Conservation (phyloP, 2,888 invertebrate genomes). For the Linnaemya vulpina region DNA sequence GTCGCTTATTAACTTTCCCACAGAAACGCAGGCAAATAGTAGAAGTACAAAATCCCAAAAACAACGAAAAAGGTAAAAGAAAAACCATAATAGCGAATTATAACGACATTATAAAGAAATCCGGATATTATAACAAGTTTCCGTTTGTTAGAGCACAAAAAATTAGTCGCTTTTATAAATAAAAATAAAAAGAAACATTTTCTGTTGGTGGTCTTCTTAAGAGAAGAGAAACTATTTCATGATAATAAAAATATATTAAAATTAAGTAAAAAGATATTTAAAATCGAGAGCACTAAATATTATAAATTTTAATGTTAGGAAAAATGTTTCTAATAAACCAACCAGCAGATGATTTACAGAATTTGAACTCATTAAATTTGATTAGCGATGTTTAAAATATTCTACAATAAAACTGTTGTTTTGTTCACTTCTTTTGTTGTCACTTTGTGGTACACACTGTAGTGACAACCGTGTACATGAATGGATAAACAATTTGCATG, state of each 20-base stretch:
- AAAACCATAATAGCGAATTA: slow-evolving; percentile 36
- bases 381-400: no score
- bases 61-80: slow-evolving; percentile 9
- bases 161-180: slow-evolving; percentile 14
- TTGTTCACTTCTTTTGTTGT: no score
- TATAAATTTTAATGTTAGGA: no score
- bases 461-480: no score
- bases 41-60: not conserved
- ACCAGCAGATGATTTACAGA: no score
- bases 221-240: not conserved
- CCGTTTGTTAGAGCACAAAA: slow-evolving; percentile 34
- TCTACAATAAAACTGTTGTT: no score
- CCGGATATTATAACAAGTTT: slow-evolving; percentile 68
- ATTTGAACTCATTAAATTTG: no score
- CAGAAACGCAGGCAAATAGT: not conserved
- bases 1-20: not conserved
- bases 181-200: not conserved
- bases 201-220: not conserved
- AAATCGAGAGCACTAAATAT: no score
- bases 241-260: not conserved
- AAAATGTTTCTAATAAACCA: no score
- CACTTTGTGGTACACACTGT: no score
- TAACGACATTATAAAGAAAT: slow-evolving; percentile 51
- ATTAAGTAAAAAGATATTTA: no score
- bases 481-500: no score